Conservation (phyloP, 30 jellyfish, hydroid and myxozoan genomes). For the Morbakka virulenta region DNA sequence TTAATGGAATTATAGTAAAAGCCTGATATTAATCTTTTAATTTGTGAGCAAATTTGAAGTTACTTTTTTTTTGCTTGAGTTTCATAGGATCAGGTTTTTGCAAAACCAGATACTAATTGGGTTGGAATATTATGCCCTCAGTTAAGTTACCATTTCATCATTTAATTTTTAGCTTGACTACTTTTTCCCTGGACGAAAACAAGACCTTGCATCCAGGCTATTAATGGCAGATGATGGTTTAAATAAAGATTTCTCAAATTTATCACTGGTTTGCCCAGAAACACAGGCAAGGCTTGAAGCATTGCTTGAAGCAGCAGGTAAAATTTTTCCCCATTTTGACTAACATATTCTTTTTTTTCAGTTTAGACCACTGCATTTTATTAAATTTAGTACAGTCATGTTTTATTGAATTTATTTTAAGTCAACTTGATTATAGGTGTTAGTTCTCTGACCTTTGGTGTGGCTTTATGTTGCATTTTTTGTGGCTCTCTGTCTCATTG, state of each 20-base stretch:
- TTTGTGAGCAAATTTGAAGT: too few species aligned
- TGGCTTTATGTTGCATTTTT: not conserved
- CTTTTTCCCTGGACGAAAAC: constrained; percentile 56
- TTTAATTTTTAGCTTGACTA: constrained; percentile 49
- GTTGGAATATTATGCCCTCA: too few species aligned
- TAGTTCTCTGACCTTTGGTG: too few species aligned
- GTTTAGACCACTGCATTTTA: too few species aligned
- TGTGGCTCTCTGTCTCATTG: not conserved
- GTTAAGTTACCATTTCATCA: too few species aligned
- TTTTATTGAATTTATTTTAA: not conserved
- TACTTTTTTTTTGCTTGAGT: too few species aligned
- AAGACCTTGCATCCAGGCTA: constrained; percentile 84
- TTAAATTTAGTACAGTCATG: not conserved
- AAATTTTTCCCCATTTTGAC: not conserved
- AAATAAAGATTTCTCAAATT: constrained; percentile 75
- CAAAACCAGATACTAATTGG: too few species aligned
- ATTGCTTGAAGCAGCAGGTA: constrained; percentile 96
- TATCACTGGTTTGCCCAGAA: constrained; percentile 97
- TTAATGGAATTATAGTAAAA: too few species aligned
- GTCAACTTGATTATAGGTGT: too few species aligned
- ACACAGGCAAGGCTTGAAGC: constrained; percentile 98
- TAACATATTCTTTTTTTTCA: not conserved
- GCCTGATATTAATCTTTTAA: too few species aligned
- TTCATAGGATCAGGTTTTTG: too few species aligned
- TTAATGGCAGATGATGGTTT: constrained; percentile 75